A percentile compares a stretch with the other conserved stretches of the same genome.
Conservation (phyloP, 1,140 invertebrate genomes). For the Drosophila melanica region DNA sequence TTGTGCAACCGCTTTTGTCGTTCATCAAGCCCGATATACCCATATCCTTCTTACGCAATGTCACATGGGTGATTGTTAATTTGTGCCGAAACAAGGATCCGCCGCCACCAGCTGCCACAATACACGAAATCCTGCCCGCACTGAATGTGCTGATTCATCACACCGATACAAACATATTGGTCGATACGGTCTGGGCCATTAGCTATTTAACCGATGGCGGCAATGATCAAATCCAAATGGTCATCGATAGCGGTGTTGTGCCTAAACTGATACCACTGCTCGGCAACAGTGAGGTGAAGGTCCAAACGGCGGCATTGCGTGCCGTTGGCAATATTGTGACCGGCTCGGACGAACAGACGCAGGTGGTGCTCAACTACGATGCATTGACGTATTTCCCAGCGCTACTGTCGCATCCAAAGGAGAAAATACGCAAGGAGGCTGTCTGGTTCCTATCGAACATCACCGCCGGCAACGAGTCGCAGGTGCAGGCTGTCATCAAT, state of each 20-base stretch:
- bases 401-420: slow-evolving; percentile 92
- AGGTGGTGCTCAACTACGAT: slow-evolving; percentile 96
- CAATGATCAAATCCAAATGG: slow-evolving; percentile 99
- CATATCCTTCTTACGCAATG: slow-evolving; percentile 96
- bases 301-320: slow-evolving; percentile 97
- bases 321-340: slow-evolving; percentile 99
- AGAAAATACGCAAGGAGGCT: slow-evolving; percentile 95
- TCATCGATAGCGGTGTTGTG: slow-evolving; percentile 98
- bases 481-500: slow-evolving; percentile 99
- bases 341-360: slow-evolving; percentile 99
- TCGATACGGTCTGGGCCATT: slow-evolving; percentile 99
- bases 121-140: slow-evolving; percentile 97
- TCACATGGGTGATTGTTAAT: slow-evolving; percentile 99
- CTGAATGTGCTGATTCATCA: slow-evolving; percentile 97
- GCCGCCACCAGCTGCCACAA: slow-evolving; percentile 93
- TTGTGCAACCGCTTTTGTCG: slow-evolving; percentile 93
- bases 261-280: slow-evolving; percentile 97
- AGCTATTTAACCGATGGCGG: slow-evolving; percentile 99
- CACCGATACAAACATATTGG: slow-evolving; percentile 97
- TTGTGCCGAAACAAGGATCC: slow-evolving; percentile 98
- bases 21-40: slow-evolving; percentile 97
- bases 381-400: slow-evolving; percentile 96
- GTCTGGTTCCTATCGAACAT: slow-evolving; percentile 99
- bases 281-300: slow-evolving; percentile 98
- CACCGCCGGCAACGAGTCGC: slow-evolving; percentile 98